A percentile compares a stretch with the other conserved stretches of the same genome.
These are phyloP conservation scores for Pseudopodoces humilis DNA, from an alignment of 2,113 vertebrate species.

Conservation along the genomic window DNA sequence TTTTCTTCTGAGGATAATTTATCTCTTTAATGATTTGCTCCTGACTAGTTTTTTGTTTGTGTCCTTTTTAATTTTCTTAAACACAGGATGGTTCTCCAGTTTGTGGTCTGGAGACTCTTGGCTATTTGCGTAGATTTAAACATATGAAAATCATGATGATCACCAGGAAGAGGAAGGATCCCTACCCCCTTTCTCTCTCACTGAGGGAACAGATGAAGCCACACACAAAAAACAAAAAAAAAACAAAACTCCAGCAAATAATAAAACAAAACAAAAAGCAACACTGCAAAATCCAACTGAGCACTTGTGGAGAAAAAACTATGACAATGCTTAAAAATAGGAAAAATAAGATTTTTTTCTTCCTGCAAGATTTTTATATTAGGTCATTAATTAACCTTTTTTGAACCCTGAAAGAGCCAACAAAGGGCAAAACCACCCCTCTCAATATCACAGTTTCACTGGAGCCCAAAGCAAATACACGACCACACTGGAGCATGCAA, in stretches of 20 bases:
- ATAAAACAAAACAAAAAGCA: neutral
- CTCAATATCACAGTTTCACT: neutral
- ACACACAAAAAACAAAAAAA: neutral
- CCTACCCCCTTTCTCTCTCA: neutral
- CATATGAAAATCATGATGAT: neutral
- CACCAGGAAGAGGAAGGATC: neutral
- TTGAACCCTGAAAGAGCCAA: neutral
- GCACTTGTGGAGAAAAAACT: neutral
- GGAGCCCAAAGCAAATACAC: neutral
- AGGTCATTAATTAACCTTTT: neutral
- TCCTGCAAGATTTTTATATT: neutral
- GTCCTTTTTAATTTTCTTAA: neutral
- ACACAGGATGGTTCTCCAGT: neutral
- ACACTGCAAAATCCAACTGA: neutral
- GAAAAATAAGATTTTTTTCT: neutral
- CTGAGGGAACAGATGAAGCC: neutral
- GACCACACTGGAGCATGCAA: neutral
- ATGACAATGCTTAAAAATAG: neutral
- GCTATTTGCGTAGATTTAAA: neutral
- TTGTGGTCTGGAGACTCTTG: neutral
- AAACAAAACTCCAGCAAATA: neutral
- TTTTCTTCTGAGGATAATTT: neutral
- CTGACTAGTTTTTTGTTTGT: neutral
- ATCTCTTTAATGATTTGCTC: neutral
- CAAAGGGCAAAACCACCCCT: neutral